Percentiles rank a stretch among this genome's conserved stretches.
These are phyloP conservation scores for Lacerta viridis DNA, from an alignment of 2,797 vertebrate species.

Conservation along the genomic window DNA sequence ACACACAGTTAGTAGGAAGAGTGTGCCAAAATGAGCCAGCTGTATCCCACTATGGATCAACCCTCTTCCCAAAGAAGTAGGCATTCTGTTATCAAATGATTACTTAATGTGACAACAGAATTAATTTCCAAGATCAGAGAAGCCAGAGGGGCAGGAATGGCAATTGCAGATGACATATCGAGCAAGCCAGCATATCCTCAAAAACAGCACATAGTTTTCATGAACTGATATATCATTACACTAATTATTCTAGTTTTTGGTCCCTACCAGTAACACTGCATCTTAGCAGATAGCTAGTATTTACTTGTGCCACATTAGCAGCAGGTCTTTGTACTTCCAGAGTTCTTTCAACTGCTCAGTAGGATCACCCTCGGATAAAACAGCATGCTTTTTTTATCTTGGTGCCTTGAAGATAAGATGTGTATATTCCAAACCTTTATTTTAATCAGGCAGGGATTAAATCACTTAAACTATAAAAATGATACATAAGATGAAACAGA, in stretches of 20 bases:
- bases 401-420: not conserved
- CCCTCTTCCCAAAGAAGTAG: not conserved
- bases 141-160: not conserved
- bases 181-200: not conserved
- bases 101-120: slow-evolving; percentile 33
- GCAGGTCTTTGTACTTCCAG: accelerated
- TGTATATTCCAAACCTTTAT: not conserved
- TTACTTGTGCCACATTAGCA: not conserved
- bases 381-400: not conserved
- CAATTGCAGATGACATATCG: not conserved
- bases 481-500: not conserved
- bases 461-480: slow-evolving; percentile 7
- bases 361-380: not conserved
- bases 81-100: not conserved
- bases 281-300: accelerated
- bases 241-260: slow-evolving; percentile 10
- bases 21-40: not conserved
- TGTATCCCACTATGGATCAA: not conserved
- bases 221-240: not conserved
- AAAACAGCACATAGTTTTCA: not conserved
- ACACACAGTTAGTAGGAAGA: not conserved
- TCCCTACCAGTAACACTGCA: not conserved
- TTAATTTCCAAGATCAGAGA: not conserved
- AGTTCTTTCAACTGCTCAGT: not conserved
- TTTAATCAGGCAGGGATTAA: not conserved